Conservation (phyloP, 2,888 invertebrate species). For the Octonoba sinensis region DNA sequence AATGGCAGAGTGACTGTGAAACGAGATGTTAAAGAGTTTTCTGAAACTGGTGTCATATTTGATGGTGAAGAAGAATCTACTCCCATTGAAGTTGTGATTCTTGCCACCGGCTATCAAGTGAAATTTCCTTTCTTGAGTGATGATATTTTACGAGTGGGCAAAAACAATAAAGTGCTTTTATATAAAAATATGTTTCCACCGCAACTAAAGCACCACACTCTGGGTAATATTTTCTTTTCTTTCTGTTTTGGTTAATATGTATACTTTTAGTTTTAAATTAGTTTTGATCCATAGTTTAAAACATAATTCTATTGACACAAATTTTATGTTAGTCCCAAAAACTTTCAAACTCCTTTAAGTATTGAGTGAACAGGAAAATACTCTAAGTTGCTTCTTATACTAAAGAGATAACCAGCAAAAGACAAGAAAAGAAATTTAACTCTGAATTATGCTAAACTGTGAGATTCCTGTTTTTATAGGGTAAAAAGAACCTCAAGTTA, state of each 20-base stretch:
- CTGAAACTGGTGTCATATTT: constrained; percentile 69
- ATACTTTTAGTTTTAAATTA: too few relatives aligned
- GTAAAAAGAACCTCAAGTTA: too few relatives aligned
- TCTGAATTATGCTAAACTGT: too few relatives aligned
- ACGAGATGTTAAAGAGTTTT: constrained; percentile 69
- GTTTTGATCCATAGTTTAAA: too few relatives aligned
- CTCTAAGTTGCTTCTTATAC: too few relatives aligned
- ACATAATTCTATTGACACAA: too few relatives aligned
- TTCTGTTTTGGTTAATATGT: not conserved
- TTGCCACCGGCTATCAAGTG: constrained; percentile 65
- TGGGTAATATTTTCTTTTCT: constrained; percentile 71
- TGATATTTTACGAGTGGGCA: constrained; percentile 47
- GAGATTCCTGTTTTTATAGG: too few relatives aligned
- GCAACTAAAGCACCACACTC: constrained; percentile 83
- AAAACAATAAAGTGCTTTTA: constrained; percentile 61
- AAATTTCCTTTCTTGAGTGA: constrained; percentile 64
- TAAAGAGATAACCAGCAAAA: too few relatives aligned
- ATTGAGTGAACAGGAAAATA: too few relatives aligned
- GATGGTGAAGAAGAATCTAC: constrained; percentile 68
- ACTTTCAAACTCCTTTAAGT: too few relatives aligned
- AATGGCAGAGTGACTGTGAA: constrained; percentile 70
- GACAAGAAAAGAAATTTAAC: too few relatives aligned
- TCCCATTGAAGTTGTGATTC: constrained; percentile 62
- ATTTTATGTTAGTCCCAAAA: too few relatives aligned
- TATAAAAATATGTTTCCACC: constrained; percentile 64